Percentiles rank a stretch among this genome's conserved stretches.
Evolutionary conservation across 1,140 invertebrate genomes (phyloP).

Genomic region (Drosophila equinoxialis): DNA sequence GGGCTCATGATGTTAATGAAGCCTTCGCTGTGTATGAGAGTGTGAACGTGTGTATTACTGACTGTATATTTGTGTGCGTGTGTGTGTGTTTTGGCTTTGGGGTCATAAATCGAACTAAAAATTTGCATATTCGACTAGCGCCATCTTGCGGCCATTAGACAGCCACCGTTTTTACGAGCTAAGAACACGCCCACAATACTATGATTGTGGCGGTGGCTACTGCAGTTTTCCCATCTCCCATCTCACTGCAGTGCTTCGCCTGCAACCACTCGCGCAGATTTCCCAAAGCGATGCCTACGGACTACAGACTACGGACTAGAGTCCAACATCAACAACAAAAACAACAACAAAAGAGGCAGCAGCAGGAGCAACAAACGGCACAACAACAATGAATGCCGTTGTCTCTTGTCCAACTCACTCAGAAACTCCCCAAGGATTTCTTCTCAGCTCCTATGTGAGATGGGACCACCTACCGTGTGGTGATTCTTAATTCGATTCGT

Average conservation of each 20-base stretch:
- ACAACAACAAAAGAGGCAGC: slow-evolving; percentile 36
- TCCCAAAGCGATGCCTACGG: slow-evolving; percentile 70
- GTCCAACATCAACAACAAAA: slow-evolving; percentile 46
- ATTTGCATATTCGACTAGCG: slow-evolving; percentile 73
- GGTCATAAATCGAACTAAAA: slow-evolving; percentile 71
- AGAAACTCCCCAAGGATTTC: slow-evolving; percentile 43
- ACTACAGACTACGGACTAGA: slow-evolving; percentile 45
- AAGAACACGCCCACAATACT: slow-evolving; percentile 22
- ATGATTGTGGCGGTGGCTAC: slow-evolving; percentile 40
- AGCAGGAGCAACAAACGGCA: slow-evolving; percentile 45
- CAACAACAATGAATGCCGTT: slow-evolving; percentile 35
- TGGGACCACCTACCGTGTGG: slow-evolving; percentile 59
- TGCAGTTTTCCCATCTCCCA: slow-evolving; percentile 11
- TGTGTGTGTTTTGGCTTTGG: slow-evolving; percentile 24
- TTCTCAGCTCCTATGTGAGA: slow-evolving; percentile 39
- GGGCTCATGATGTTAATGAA: slow-evolving; percentile 76
- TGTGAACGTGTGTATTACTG: slow-evolving; percentile 20
- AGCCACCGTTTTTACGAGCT: slow-evolving; percentile 59
- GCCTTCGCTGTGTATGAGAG: slow-evolving; percentile 24
- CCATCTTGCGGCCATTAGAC: slow-evolving; percentile 67
- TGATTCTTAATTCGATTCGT: slow-evolving; percentile 82
- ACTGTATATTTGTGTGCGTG: slow-evolving; percentile 21
- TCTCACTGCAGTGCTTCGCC: slow-evolving; percentile 21
- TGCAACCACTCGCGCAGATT: slow-evolving; percentile 73
- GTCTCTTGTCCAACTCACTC: slow-evolving; percentile 46